Evolutionary conservation across 2,888 invertebrate genomes (phyloP).

Genomic region (Drosophila phalerata): DNA sequence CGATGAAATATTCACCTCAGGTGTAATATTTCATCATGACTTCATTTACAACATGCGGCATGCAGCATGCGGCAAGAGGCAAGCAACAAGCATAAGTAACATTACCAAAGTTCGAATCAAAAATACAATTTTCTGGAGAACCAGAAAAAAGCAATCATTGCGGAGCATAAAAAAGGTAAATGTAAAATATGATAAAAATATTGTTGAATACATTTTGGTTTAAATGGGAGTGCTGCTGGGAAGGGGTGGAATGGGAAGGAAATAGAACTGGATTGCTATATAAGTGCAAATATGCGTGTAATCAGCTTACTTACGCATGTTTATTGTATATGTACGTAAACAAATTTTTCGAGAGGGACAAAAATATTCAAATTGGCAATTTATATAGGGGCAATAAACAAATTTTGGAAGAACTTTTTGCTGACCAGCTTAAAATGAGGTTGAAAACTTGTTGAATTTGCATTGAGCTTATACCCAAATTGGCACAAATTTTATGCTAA

Average conservation of each 20-base stretch:
- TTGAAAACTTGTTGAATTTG: conserved; percentile 5
- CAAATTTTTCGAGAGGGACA: conserved; percentile 39
- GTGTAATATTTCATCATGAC: conserved; percentile 65
- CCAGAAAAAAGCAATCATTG: conserved; percentile 69
- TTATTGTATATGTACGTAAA: conserved; percentile 61
- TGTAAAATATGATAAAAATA: conserved; percentile 56
- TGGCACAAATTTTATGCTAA: conserved; percentile 41
- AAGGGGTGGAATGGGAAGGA: neutral
- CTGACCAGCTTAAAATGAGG: conserved; percentile 30
- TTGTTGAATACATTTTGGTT: conserved; percentile 41
- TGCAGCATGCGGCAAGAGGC: conserved; percentile 11
- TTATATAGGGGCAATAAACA: conserved; percentile 46
- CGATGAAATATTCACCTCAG: conserved; percentile 74
- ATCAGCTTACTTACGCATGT: conserved; percentile 82
- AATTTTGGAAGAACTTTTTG: conserved; percentile 16
- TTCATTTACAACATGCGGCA: conserved; percentile 44
- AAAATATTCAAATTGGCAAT: conserved; percentile 45
- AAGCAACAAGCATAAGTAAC: conserved; percentile 14
- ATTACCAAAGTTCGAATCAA: conserved; percentile 54
- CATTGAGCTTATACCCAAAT: conserved; percentile 31
- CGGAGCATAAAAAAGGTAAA: conserved; percentile 35
- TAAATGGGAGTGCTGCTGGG: neutral
- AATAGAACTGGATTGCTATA: conserved; percentile 39
- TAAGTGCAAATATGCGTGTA: conserved; percentile 81
- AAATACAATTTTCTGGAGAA: conserved; percentile 61